Evolutionary conservation across 2,797 vertebrate genomes (phyloP).

Genomic region (Argya squamiceps): DNA sequence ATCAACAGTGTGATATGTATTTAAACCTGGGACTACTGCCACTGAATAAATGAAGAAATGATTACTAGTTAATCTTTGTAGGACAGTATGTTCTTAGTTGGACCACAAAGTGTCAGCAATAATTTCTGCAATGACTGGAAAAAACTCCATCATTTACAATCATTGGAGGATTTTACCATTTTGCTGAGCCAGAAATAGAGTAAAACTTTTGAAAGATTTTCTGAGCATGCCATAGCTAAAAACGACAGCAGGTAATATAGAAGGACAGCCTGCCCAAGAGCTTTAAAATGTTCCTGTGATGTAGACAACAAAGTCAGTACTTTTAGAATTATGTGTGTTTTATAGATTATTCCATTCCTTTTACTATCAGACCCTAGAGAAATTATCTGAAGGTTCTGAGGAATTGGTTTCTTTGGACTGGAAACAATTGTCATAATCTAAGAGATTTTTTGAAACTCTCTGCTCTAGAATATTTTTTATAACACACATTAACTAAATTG

Average conservation of each 20-base stretch:
- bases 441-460: background rate
- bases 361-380: background rate
- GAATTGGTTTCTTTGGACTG: background rate
- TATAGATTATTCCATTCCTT: slow-evolving; percentile 38
- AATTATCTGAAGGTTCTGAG: background rate
- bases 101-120: background rate
- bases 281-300: background rate
- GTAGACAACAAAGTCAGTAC: slow-evolving; percentile 17
- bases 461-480: background rate
- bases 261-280: slow-evolving; percentile 8
- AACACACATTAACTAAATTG: background rate
- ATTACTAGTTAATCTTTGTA: slow-evolving; percentile 45
- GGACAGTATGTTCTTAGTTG: slow-evolving; percentile 24
- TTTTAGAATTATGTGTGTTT: background rate
- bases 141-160: background rate
- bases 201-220: slow-evolving; percentile 15
- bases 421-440: background rate
- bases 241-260: background rate
- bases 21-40: slow-evolving; percentile 62
- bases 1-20: slow-evolving; percentile 50
- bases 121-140: slow-evolving; percentile 43
- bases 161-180: slow-evolving; percentile 4
- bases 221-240: background rate
- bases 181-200: background rate
- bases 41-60: slow-evolving; percentile 59